Evolutionary conservation across 2,797 vertebrate species (phyloP).

Genomic region (Takifugu ocellatus): DNA sequence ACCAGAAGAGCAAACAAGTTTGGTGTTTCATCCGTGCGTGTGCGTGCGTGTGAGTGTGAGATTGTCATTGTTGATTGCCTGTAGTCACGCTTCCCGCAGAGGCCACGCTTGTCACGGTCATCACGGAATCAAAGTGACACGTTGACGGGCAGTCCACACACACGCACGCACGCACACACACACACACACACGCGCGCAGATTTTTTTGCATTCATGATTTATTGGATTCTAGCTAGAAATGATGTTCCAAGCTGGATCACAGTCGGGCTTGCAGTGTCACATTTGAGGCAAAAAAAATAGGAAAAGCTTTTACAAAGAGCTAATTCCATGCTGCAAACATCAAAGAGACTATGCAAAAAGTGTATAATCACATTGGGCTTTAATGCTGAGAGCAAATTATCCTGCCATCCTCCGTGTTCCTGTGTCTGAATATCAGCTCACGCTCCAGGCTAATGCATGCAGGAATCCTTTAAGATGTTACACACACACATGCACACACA

Average conservation of each 20-base stretch:
- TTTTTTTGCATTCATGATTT: conserved; percentile 8
- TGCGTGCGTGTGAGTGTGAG: conserved; percentile 1
- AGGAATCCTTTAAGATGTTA: conserved; percentile 18
- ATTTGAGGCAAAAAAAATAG: too few relatives aligned
- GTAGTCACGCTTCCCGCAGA: conserved; percentile 33
- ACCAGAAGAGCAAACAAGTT: conserved; percentile 22
- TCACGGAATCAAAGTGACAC: conserved; percentile 40
- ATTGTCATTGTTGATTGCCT: conserved; percentile 4
- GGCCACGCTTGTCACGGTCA: conserved; percentile 34
- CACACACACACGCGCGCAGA: neutral
- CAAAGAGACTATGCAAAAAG: conserved; percentile 30
- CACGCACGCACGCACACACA: conserved; percentile 3
- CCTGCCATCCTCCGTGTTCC: conserved; percentile 26
- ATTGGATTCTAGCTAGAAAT: too few relatives aligned
- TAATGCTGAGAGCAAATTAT: conserved; percentile 41
- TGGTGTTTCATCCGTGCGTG: neutral
- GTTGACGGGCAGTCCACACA: conserved; percentile 44
- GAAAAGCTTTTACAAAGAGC: neutral
- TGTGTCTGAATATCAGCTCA: conserved; percentile 46
- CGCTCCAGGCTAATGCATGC: conserved; percentile 36
- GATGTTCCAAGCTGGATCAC: too few relatives aligned
- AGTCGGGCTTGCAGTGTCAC: too few relatives aligned
- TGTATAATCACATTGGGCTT: conserved; percentile 29
- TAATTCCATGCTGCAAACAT: conserved; percentile 40
- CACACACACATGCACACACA: neutral